Evolutionary conservation across 35 echinoderm and acorn worm species (phyloP), one percentile per base, ranked within the genome.

Genomic region (Strongylocentrotus purpuratus): DNA sequence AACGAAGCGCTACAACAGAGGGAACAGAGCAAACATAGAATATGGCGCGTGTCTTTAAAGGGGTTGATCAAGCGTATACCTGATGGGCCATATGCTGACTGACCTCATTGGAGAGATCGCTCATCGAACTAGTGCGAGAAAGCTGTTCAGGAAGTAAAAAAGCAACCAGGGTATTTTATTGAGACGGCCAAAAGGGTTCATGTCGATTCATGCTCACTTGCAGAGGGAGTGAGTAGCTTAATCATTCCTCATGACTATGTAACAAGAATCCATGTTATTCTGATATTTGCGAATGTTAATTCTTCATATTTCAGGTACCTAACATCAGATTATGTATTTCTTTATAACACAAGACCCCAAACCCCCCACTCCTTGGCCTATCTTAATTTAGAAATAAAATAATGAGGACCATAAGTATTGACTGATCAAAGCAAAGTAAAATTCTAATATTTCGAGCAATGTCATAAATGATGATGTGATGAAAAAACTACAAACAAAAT

Each of bases 101-200:
- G 88, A 97, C 98, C 95, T 99, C 98, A 65, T 95, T 86, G 17
- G 98, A 99, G 18, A 99, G 97, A 70, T 96, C 95, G 86, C 97
- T 99, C 96, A 97, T 96, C 71, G 98, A 99, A 70, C 97, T 99
- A 94, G 98, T 95, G 93, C 96, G 96, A 61, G 98, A 99, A 55
- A 99, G 96, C 98, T 99, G 96, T 89, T 33, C 87, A 89, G 33
- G 87, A 20, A 46, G 87, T 45, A 46, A 46, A 4, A 89, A 89
- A 89, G 87, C 87, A 89, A 46, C 87, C 87, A 46, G 32, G 87
- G 45, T 89, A 78, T 28, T 78, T 78, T 78, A 78, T 78, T 78
- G 22, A 78, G 65, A 78, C 20, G 28, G 65, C 65, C 65, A 59
- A 78, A 22, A n/a, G 65, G 65, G 4, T 78, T 78, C 25, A 28